phyloP scores from a whole-genome alignment of 1,140 invertebrate genomes.

The Subanguina moxae region DNA sequence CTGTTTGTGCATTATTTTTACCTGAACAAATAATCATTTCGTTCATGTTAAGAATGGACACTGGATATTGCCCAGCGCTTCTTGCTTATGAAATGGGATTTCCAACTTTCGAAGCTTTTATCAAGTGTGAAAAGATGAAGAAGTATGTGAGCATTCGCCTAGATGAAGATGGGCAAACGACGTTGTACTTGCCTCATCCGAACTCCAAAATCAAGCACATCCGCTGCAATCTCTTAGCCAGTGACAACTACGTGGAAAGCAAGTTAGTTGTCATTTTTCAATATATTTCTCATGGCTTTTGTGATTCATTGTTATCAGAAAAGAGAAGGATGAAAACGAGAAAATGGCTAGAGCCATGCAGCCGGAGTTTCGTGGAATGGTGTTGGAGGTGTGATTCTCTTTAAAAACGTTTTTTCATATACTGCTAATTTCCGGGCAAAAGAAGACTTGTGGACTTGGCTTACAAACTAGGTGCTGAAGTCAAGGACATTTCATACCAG shows the following conservation, averaged over 20 bases:
- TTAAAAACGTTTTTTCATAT: too few relatives aligned
- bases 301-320: not conserved
- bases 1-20: too few relatives aligned
- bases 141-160: not conserved
- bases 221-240: not conserved
- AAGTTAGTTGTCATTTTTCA: not conserved
- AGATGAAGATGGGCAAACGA: constrained; percentile 2
- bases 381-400: not conserved
- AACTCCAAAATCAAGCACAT: constrained; percentile 4
- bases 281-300: not conserved
- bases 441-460: constrained; percentile 1
- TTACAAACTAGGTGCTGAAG: not conserved
- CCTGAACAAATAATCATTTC: not conserved
- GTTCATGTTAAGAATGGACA: not conserved
- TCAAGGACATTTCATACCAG: not conserved
- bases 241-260: not conserved
- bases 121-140: not conserved
- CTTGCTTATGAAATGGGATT: constrained; percentile 8
- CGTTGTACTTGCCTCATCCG: not conserved
- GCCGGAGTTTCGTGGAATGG: not conserved
- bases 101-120: not conserved
- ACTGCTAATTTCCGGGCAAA: not conserved
- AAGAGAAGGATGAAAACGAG: not conserved
- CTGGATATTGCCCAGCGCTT: not conserved
- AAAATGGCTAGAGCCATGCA: not conserved